Base-by-base conservation (phyloP, 2,888 invertebrate genomes). In the Chelonus formosanus region DNA sequence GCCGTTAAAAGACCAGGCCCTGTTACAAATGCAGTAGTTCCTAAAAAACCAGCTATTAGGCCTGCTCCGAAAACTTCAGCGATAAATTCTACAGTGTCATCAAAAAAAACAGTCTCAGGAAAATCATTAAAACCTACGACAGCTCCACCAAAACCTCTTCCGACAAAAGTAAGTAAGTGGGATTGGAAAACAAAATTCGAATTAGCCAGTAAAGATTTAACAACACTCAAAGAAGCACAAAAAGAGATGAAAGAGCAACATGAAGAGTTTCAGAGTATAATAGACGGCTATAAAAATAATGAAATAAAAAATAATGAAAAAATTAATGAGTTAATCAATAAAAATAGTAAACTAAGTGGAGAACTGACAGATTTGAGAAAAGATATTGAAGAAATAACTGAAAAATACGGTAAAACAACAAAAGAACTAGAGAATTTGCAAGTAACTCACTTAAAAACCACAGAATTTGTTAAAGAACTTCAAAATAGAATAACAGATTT, bases 211-310 rank as follows among this genome's bases (percentile, higher is more conserved):
- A 86, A 86, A 3, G 89, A 88, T 62, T 87, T 89, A 69, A 88
- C 89, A 57, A 86, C 88, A 5, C 86, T 90, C 0, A 90, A 90
- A 80, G 90, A 90, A 76, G 90, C 87, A 70, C 90, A 91, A 80
- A 89, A 89, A 36, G 87, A 91, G 58, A 89, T 88, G 71, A 85
- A 59, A 3, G 52, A 71, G 0, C 70, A 74, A 45, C 73, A 65
- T 35, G 73, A 54, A 35, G 65, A 67, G n/a, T 66, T 79, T 0
- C 70, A 79, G 63, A 68, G 73, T 32, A 64, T 71, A 10, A 67
- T 80, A 6, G 67, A 73, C 36, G 67, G 67, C 62, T 64, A 80
- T 1, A 69, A 72, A 54, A 60, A 75, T 10, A 71, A 69, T 10
- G 76, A 78, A 58, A 62, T 67, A 48, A 34, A 45, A 3, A 73